These are phyloP conservation scores for Hermatobates lingyangjiaoensis DNA, from an alignment of 1,140 invertebrate genomes.

Conservation along the genomic window DNA sequence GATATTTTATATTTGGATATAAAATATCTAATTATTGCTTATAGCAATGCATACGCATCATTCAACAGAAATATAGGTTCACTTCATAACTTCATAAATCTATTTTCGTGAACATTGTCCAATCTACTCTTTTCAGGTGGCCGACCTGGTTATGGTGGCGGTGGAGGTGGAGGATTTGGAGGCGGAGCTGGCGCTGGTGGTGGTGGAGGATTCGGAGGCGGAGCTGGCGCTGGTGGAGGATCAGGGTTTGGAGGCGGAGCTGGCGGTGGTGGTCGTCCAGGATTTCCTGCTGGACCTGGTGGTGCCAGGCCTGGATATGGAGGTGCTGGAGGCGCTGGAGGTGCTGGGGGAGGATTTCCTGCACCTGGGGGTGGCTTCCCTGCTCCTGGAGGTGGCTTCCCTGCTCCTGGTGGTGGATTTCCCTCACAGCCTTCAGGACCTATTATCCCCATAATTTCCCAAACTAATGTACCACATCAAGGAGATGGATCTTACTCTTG, in stretches of 20 bases:
- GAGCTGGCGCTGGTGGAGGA: neutral
- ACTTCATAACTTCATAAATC: too few species aligned
- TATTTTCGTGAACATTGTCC: too few species aligned
- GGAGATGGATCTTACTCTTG: constrained; percentile 16
- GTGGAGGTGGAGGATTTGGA: neutral
- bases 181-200: neutral
- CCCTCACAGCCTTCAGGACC: constrained; percentile 6
- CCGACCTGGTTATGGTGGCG: neutral
- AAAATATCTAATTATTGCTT: too few species aligned
- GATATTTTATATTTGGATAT: too few species aligned
- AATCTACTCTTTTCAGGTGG: too few species aligned
- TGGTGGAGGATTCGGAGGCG: neutral
- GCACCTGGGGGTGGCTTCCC: neutral
- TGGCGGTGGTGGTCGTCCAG: constrained; percentile 2
- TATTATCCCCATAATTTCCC: constrained; percentile 13
- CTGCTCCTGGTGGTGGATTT: neutral
- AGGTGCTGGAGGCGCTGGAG: neutral
- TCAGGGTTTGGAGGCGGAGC: neutral
- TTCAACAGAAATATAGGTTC: too few species aligned
- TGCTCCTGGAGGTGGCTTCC: neutral
- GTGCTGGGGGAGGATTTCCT: neutral
- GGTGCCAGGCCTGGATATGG: neutral
- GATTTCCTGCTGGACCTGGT: constrained; percentile 1
- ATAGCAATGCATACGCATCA: too few species aligned
- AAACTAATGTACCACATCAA: constrained; percentile 10